phyloP scores from a whole-genome alignment of 2,113 vertebrate genomes.

The Chlamydotis undulata region DNA sequence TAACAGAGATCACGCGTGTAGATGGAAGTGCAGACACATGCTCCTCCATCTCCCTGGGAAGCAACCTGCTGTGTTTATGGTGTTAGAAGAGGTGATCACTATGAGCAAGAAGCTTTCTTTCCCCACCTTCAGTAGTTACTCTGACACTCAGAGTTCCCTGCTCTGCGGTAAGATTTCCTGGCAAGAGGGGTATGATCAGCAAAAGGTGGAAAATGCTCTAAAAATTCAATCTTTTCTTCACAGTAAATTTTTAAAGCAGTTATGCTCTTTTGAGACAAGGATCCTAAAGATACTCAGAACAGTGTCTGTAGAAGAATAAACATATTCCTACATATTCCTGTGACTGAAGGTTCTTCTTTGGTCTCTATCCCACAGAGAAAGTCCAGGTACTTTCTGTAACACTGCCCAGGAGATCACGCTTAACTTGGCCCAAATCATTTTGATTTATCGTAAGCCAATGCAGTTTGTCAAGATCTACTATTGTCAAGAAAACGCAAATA shows the following conservation, averaged over 20 bases:
- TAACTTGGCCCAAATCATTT: neutral
- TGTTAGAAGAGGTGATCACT: rapidly evolving
- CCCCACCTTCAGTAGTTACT: neutral
- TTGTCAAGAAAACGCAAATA: neutral
- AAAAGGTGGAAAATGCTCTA: neutral
- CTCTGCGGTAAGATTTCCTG: neutral
- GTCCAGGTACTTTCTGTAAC: neutral
- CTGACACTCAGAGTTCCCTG: neutral
- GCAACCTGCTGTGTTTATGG: neutral
- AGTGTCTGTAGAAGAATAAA: neutral
- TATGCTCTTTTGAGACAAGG: neutral
- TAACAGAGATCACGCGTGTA: rapidly evolving
- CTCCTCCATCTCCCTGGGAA: too few relatives aligned
- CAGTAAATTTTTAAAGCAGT: neutral
- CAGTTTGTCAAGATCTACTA: neutral
- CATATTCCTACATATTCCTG: neutral
- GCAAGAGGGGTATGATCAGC: neutral
- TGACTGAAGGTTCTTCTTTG: neutral
- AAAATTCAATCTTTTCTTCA: neutral
- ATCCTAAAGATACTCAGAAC: neutral
- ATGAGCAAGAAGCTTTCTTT: neutral
- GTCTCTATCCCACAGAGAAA: neutral
- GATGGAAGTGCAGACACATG: neutral
- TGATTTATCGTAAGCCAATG: neutral
- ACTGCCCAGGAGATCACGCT: neutral